These are phyloP conservation scores for Pygoscelis antarcticus DNA, from an alignment of 2,113 vertebrate species.

Conservation along the genomic window DNA sequence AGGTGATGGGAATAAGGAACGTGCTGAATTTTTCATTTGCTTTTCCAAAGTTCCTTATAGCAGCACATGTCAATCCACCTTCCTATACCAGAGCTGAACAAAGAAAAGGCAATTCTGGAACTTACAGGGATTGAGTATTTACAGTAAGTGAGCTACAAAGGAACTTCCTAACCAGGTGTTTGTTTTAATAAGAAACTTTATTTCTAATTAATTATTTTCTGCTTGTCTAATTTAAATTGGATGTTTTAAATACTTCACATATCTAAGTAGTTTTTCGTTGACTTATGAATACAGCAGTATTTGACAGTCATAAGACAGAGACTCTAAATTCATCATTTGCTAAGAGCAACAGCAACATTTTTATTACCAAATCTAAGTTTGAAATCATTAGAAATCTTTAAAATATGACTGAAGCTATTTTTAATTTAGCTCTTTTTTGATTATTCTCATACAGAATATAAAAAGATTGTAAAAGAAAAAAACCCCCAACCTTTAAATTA, in stretches of 20 bases:
- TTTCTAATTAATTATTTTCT: background rate
- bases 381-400: background rate
- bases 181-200: background rate
- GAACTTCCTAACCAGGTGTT: background rate
- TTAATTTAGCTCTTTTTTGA: background rate
- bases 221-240: background rate
- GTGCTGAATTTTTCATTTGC: background rate
- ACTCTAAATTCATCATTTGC: background rate
- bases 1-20: background rate
- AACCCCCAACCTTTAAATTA: conserved; percentile 16
- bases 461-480: conserved; percentile 49
- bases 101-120: background rate
- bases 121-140: background rate
- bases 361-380: background rate
- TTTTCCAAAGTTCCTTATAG: background rate
- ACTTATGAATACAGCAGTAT: background rate
- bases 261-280: background rate
- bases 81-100: background rate
- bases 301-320: background rate
- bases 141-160: background rate
- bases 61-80: background rate
- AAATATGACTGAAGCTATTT: background rate
- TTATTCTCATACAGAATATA: conserved; percentile 28
- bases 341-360: background rate
- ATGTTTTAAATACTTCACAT: background rate